Evolutionary conservation across 2,888 invertebrate genomes (phyloP), one percentile per base, ranked within the genome.

Genomic region (Drosophila pullipes): DNA sequence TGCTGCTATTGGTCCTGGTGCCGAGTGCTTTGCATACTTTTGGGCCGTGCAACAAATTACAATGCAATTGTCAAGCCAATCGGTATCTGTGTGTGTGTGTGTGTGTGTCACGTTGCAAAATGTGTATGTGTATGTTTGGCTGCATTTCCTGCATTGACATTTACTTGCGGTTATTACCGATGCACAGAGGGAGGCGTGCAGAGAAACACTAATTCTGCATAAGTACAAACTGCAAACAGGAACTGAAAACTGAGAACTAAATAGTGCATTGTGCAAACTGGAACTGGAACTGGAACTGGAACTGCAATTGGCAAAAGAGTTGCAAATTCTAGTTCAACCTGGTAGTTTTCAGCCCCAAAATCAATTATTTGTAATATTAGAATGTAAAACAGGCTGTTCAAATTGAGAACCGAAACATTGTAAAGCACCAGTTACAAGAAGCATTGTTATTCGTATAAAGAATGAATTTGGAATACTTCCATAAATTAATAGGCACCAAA

Each of bases 81-180:
- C 25, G 9, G 47, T 30, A 22, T 47, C 3, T 28, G 35, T 76
- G 37, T 69, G 52, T 61, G 47, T 37, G 41, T 44, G 18, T 37
- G 41, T 39, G 35, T 52, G 47, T 31, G 18, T 35, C 53, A 9
- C 22, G 7, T 13, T 22, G 22, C 13, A 13, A 22, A 22, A n/a
- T 61, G 50, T 49, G 60, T 44, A 64, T 86, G 86, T 85, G 86
- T 80, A 74, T 69, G 74, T 72, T 83, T 87, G 81, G 37, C 59
- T 57, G 77, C 74, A 71, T 77, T 85, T 85, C 81, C 84, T 77
- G 83, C 81, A 85, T 85, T 83, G 88, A 87, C 88, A 85, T 85
- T 85, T 87, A 85, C 88, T 85, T 87, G 86, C 65, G 88, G 78
- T 87, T 87, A 81, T 87, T 81, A 85, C 85, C 81, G 59, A 78